Evolutionary conservation across 2,113 vertebrate species (phyloP).

Genomic region (Indicator indicator): DNA sequence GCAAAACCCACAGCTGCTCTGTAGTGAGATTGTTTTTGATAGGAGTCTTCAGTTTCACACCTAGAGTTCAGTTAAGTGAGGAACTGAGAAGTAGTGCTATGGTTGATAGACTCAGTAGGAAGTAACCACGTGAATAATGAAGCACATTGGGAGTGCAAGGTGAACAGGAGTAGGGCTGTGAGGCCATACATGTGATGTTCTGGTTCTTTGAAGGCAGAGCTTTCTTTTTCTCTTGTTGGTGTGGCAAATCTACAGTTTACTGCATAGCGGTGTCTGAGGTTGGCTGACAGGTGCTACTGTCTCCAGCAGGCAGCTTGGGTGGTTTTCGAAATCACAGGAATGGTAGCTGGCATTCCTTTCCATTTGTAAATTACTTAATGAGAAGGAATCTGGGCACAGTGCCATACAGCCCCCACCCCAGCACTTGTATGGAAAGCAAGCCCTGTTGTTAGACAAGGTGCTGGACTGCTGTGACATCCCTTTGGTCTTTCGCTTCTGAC

Average conservation of each 20-base stretch:
- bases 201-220: accelerated
- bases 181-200: accelerated
- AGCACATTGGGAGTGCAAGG: neutral
- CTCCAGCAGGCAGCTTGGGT: neutral
- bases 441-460: neutral
- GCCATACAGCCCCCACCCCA: neutral
- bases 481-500: neutral
- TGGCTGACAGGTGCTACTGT: neutral
- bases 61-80: neutral
- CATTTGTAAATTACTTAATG: neutral
- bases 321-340: neutral
- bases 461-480: neutral
- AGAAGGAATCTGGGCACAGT: neutral
- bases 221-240: neutral
- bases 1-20: neutral
- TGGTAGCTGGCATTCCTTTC: accelerated
- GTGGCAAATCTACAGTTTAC: neutral
- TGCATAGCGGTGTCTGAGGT: accelerated
- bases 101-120: neutral
- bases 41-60: neutral
- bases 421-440: neutral
- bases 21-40: neutral
- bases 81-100: accelerated
- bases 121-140: neutral
- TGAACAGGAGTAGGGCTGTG: neutral